These are phyloP conservation scores for Pammene aurita DNA, from an alignment of 2,888 invertebrate species.

Conservation along the genomic window DNA sequence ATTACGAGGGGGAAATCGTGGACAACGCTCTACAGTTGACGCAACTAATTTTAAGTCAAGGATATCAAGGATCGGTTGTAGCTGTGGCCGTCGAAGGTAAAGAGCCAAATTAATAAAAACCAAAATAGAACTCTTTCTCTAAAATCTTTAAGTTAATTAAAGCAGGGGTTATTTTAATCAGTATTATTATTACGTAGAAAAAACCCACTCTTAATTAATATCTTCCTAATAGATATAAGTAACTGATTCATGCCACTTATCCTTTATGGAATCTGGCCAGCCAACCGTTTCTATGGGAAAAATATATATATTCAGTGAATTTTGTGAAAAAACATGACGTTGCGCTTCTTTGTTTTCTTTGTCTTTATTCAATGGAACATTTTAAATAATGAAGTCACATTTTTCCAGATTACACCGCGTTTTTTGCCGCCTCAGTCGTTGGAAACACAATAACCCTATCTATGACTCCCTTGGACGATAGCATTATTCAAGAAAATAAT, in stretches of 20 bases:
- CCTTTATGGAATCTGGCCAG: too few species aligned
- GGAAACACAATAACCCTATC: constrained; percentile 56
- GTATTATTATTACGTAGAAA: too few species aligned
- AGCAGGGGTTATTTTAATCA: too few species aligned
- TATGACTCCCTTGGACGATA: constrained; percentile 54
- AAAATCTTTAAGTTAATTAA: too few species aligned
- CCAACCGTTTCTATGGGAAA: too few species aligned
- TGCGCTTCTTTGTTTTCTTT: constrained; percentile 5
- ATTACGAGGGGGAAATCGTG: constrained; percentile 60
- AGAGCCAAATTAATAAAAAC: neutral
- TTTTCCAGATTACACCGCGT: constrained; percentile 57
- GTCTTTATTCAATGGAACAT: constrained; percentile 12
- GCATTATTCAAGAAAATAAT: constrained; percentile 57
- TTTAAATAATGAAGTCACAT: constrained; percentile 21
- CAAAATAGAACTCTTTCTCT: too few species aligned
- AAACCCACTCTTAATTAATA: too few species aligned
- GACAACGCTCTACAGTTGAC: constrained; percentile 54
- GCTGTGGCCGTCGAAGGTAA: constrained; percentile 47
- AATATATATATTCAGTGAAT: too few species aligned
- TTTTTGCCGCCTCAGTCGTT: constrained; percentile 52
- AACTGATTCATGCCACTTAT: too few species aligned
- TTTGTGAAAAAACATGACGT: neutral
- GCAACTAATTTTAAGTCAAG: constrained; percentile 56
- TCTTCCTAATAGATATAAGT: too few species aligned
- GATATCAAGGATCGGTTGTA: constrained; percentile 53